phyloP scores from a whole-genome alignment of 2,888 invertebrate species.

The Xanthorhoe designata region DNA sequence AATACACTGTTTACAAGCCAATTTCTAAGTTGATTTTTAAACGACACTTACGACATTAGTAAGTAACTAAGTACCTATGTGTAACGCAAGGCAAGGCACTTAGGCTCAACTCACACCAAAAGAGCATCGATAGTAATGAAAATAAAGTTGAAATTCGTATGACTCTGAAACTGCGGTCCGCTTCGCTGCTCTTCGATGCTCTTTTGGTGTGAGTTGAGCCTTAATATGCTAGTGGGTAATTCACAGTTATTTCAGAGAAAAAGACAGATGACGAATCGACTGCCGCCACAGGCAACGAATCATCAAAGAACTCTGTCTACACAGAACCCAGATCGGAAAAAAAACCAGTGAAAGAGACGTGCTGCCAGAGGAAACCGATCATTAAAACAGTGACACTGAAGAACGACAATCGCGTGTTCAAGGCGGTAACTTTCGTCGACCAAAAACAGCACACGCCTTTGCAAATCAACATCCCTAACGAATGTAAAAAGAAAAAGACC shows the following conservation, averaged over 20 bases:
- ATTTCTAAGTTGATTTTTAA: no score
- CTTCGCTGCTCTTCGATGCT: no score
- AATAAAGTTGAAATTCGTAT: no score
- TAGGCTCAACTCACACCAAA: no score
- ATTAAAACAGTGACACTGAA: constrained; percentile 54
- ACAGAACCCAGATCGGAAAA: constrained; percentile 30
- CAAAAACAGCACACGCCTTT: constrained; percentile 47
- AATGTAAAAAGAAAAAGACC: constrained; percentile 33
- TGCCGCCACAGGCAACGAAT: constrained; percentile 20
- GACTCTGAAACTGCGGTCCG: no score
- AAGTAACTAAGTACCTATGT: no score
- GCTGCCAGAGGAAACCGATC: constrained; percentile 49
- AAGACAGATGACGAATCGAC: constrained; percentile 8
- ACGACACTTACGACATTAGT: no score
- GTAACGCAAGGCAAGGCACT: no score
- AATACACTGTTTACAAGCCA: no score
- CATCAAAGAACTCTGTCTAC: constrained; percentile 24
- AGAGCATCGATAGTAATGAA: no score
- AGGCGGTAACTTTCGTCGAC: constrained; percentile 66
- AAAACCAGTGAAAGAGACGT: constrained; percentile 33
- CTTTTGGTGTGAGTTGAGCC: no score
- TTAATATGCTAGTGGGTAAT: no score
- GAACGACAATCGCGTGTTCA: constrained; percentile 49
- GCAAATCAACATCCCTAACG: constrained; percentile 59
- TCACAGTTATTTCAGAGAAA: constrained; percentile 14